phyloP scores from a whole-genome alignment of 2,797 vertebrate genomes.

The Sarcoramphus papa region DNA sequence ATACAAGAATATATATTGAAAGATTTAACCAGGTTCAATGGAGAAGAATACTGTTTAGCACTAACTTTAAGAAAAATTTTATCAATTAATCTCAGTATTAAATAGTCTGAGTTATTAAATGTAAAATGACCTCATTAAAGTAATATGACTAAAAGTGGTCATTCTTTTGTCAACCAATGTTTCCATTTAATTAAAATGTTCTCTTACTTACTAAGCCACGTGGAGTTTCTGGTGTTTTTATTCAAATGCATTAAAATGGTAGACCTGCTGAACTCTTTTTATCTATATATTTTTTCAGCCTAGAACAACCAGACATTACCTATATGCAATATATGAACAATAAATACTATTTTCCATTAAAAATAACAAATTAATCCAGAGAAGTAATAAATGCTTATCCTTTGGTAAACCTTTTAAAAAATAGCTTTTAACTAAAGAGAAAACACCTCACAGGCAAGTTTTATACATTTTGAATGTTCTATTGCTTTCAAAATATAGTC shows the following conservation, averaged over 20 bases:
- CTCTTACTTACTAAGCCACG: neutral
- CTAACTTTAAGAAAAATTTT: neutral
- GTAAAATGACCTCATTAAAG: neutral
- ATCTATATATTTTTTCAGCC: neutral
- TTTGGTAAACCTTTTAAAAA: neutral
- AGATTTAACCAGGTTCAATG: neutral
- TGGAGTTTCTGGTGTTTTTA: neutral
- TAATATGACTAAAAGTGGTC: neutral
- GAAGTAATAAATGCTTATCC: neutral
- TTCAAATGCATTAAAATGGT: neutral
- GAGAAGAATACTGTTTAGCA: neutral
- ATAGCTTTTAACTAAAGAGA: neutral
- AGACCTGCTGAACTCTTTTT: neutral
- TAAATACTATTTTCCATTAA: neutral
- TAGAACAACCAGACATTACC: neutral
- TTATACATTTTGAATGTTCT: neutral
- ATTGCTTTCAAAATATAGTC: neutral
- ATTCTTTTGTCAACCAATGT: neutral
- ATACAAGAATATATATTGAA: neutral
- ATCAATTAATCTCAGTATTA: neutral
- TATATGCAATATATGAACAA: neutral
- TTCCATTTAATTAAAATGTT: neutral
- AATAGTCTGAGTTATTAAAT: neutral
- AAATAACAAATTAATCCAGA: neutral
- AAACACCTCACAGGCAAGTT: neutral